Base-by-base conservation (phyloP, 2,113 vertebrate species). In the Nibea coibor region DNA sequence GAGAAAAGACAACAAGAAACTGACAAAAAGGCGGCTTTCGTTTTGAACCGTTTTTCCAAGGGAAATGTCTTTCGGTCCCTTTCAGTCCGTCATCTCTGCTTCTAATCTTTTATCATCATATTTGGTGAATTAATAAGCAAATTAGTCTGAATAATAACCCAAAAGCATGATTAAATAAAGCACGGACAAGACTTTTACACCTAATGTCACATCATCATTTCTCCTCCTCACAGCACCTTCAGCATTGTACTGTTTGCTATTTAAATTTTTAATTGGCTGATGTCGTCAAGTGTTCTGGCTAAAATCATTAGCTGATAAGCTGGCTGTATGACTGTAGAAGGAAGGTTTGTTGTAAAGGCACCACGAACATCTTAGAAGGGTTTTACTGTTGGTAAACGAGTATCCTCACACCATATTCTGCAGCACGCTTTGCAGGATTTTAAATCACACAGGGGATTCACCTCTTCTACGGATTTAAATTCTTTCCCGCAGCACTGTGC, bases 81-180 rank as follows among this genome's bases (percentile, higher is more conserved):
- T 56, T 39, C 35, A 39, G 35, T 39, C 19, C 9, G 3, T 26
- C 14, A 62, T 3, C 17, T 26, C 9, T 16, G 5, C 19, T 43
- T 64, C 65, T 16, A 54, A 39, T 82, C 68, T 68, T 64, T 87
- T 71, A 78, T 80, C 63, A 64, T 76, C 57, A 43, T 15, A 58
- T 39, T 51, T 35, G 75, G 78, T 78, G 1, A 35, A 35, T 57
- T 22, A 59, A 77, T 2, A 62, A 24, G 24, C 22, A n/a, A 48
- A 62, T 26, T 39, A 47, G 22, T 68, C 24, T 58, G 63, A 22
- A 16, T 9, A 35, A 42, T 48, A 12, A 73, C 28, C 3, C 59
- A 22, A 69, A 39, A 39, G 7, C 35, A 39, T 39, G 6, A 8
- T 2, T 39, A 39, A 39, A 39, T 39, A 8, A 39, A 39, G 8